These are phyloP conservation scores for Sebastes iracundus DNA, from an alignment of 2,797 vertebrate genomes.

Conservation along the genomic window DNA sequence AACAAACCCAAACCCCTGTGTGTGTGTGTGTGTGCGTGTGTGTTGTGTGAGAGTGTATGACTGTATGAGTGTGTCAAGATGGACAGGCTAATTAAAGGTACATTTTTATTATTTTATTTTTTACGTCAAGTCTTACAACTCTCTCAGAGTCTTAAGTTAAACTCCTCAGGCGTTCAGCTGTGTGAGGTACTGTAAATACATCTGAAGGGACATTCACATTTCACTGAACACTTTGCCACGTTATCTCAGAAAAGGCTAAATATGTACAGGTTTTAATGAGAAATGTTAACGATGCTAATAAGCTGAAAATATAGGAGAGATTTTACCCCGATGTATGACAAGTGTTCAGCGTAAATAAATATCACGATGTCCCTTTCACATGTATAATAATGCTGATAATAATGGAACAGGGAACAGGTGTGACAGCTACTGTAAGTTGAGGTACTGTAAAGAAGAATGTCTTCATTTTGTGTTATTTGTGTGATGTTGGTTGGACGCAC, in stretches of 20 bases:
- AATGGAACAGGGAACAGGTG: slow-evolving; percentile 13
- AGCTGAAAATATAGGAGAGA: slow-evolving; percentile 17
- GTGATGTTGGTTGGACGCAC: neutral
- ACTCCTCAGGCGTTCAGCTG: slow-evolving; percentile 1
- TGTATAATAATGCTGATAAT: neutral
- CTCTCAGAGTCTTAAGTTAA: slow-evolving; percentile 31
- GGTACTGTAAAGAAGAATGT: slow-evolving; percentile 58
- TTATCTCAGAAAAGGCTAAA: slow-evolving; percentile 27
- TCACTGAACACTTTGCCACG: slow-evolving; percentile 36
- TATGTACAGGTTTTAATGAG: slow-evolving; percentile 52
- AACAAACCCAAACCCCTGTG: slow-evolving; percentile 8
- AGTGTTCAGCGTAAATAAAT: slow-evolving; percentile 24
- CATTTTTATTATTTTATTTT: neutral
- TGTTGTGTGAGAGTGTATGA: neutral
- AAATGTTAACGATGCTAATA: slow-evolving; percentile 39
- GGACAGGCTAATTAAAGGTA: slow-evolving; percentile 35
- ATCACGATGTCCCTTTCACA: slow-evolving; percentile 18
- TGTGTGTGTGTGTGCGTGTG: neutral
- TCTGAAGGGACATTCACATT: neutral
- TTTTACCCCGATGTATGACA: slow-evolving; percentile 20
- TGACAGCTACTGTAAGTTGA: slow-evolving; percentile 22
- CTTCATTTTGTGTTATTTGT: slow-evolving; percentile 15
- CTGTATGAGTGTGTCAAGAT: neutral
- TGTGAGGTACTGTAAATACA: neutral
- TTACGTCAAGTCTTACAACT: slow-evolving; percentile 1